A percentile compares a stretch with the other conserved stretches of the same genome.
These are phyloP conservation scores for Scomber colias DNA, from an alignment of 2,113 vertebrate species.

Conservation along the genomic window DNA sequence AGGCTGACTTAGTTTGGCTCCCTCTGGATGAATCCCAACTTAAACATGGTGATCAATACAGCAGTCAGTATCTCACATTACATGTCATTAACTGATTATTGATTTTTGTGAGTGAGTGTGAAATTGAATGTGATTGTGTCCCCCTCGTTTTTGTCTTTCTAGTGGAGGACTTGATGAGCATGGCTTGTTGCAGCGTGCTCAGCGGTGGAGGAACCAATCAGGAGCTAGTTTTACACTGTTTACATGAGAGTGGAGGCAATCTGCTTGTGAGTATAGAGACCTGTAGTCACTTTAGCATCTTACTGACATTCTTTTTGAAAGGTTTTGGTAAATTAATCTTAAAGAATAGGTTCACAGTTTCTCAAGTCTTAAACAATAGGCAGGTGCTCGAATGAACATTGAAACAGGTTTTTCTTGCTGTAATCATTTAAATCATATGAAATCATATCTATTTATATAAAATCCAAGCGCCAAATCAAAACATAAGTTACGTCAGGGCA, in stretches of 20 bases:
- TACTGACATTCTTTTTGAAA: neutral
- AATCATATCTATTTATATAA: too few species aligned
- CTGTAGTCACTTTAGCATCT: neutral
- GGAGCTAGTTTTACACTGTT: conserved; percentile 94
- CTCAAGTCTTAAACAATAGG: too few species aligned
- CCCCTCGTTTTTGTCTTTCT: neutral
- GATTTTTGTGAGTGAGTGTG: neutral
- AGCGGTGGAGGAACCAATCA: conserved; percentile 96
- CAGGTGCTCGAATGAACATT: too few species aligned
- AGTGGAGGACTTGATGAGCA: conserved; percentile 93
- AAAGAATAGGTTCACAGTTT: too few species aligned
- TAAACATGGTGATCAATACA: conserved; percentile 81
- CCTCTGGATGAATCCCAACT: conserved; percentile 83
- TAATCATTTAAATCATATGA: too few species aligned
- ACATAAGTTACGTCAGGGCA: too few species aligned
- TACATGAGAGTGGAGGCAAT: conserved; percentile 92
- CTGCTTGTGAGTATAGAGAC: conserved; percentile 88
- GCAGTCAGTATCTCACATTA: conserved; percentile 78
- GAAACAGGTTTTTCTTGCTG: too few species aligned
- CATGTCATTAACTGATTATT: neutral
- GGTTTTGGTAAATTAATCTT: neutral
- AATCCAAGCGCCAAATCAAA: too few species aligned
- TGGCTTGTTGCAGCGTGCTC: conserved; percentile 94
- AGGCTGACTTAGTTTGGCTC: conserved; percentile 93
- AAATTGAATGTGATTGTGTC: neutral